Percentiles rank a stretch among this genome's conserved stretches.
These are phyloP conservation scores for Ochlodes sylvanus DNA, from an alignment of 2,888 invertebrate species.

Conservation along the genomic window DNA sequence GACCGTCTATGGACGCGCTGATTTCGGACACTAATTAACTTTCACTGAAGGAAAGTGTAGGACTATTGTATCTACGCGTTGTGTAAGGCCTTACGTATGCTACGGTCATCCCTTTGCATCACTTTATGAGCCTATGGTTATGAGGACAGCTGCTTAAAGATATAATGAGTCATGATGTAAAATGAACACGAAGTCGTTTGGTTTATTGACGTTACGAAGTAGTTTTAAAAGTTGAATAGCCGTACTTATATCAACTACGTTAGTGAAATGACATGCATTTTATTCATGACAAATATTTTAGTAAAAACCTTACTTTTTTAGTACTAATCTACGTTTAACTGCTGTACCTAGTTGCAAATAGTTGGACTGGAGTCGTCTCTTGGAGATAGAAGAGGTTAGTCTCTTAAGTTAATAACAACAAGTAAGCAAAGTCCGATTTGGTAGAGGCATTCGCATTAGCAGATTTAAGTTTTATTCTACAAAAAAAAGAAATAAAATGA, in stretches of 20 bases:
- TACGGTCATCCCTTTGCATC: constrained; percentile 25
- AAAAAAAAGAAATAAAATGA: too few relatives aligned
- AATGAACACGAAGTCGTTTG: constrained; percentile 22
- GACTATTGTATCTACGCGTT: constrained; percentile 45
- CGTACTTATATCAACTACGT: not conserved
- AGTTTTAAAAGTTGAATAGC: not conserved
- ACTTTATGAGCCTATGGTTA: constrained; percentile 1
- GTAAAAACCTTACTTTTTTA: too few relatives aligned
- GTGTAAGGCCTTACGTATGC: constrained; percentile 40
- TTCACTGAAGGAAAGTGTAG: constrained; percentile 63
- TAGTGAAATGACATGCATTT: not conserved
- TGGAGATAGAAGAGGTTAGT: too few relatives aligned
- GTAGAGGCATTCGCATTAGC: too few relatives aligned
- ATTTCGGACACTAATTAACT: constrained; percentile 62
- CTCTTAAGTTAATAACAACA: too few relatives aligned
- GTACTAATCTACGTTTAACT: too few relatives aligned
- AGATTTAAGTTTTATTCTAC: too few relatives aligned
- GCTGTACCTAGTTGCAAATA: too few relatives aligned
- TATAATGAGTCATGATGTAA: constrained; percentile 31
- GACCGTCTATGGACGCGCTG: constrained; percentile 47
- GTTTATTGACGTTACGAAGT: constrained; percentile 26
- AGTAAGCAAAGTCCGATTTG: too few relatives aligned
- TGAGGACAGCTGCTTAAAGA: constrained; percentile 27
- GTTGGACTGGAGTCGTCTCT: too few relatives aligned
- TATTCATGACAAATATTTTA: not conserved